Percentiles rank a stretch among this genome's conserved stretches.
These are phyloP conservation scores for Pangasius macronema DNA, from an alignment of 2,797 vertebrate genomes.

Conservation along the genomic window DNA sequence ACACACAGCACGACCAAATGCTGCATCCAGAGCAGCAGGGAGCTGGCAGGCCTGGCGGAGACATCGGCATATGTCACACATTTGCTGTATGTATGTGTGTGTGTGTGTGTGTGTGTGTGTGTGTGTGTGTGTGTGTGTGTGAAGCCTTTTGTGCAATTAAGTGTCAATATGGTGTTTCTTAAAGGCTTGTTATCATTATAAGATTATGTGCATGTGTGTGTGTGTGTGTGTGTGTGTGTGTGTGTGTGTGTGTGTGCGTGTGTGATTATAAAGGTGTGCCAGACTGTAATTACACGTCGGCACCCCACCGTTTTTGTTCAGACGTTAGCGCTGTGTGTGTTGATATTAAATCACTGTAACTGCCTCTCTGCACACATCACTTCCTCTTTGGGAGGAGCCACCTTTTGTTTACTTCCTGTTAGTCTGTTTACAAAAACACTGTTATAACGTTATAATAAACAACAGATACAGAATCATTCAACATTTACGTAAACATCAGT, in stretches of 20 bases:
- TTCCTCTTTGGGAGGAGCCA: background rate
- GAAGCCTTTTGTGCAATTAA: constrained; percentile 8
- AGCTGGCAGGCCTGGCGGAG: constrained; percentile 35
- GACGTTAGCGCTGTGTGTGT: background rate
- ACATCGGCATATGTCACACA: constrained; percentile 51
- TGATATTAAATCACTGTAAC: background rate
- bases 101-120: constrained; percentile 19
- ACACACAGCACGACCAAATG: constrained; percentile 33
- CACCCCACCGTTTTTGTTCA: constrained; percentile 1
- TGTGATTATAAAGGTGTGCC: background rate
- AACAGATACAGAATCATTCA: background rate
- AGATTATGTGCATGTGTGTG: background rate
- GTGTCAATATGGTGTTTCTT: constrained; percentile 10
- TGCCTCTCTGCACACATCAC: background rate
- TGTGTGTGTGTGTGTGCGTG: background rate
- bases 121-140: constrained; percentile 1
- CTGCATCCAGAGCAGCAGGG: constrained; percentile 38
- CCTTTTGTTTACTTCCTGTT: background rate
- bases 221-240: background rate
- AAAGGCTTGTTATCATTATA: background rate
- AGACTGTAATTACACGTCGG: background rate
- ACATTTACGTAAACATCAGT: background rate
- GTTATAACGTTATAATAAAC: background rate
- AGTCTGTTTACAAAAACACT: background rate
- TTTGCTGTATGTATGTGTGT: constrained; percentile 43